A percentile compares a stretch with the other conserved stretches of the same genome.
These are phyloP conservation scores for Pogonophryne albipinna DNA, from an alignment of 2,797 vertebrate species.

Conservation along the genomic window DNA sequence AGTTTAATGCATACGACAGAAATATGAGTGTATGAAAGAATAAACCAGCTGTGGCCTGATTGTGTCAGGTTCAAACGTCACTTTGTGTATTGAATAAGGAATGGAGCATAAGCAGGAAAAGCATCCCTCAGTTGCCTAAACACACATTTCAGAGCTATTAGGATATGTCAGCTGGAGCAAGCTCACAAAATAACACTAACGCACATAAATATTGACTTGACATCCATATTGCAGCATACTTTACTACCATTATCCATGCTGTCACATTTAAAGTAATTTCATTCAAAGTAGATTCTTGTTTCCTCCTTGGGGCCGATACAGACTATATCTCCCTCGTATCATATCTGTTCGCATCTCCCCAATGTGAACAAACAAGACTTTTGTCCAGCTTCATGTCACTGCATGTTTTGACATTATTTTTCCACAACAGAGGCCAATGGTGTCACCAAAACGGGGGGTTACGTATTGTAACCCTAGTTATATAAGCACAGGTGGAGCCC, in stretches of 20 bases:
- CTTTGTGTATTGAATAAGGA: slow-evolving; percentile 62
- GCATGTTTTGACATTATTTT: slow-evolving; percentile 41
- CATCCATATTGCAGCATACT: slow-evolving; percentile 51
- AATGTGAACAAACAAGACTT: slow-evolving; percentile 31
- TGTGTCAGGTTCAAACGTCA: slow-evolving; percentile 80
- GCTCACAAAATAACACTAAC: slow-evolving; percentile 25
- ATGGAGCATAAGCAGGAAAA: slow-evolving; percentile 55
- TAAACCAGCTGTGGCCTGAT: slow-evolving; percentile 77
- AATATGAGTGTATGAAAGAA: slow-evolving; percentile 65
- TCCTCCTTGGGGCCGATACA: slow-evolving; percentile 25
- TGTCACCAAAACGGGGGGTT: slow-evolving; percentile 15
- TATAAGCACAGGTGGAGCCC: too few species aligned
- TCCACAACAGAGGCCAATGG: slow-evolving; percentile 30
- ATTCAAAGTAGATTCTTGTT: slow-evolving; percentile 35
- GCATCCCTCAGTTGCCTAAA: slow-evolving; percentile 62
- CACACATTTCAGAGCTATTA: slow-evolving; percentile 75
- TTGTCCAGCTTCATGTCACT: slow-evolving; percentile 33
- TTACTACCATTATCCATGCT: slow-evolving; percentile 54
- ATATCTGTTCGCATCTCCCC: slow-evolving; percentile 30
- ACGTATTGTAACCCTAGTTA: too few species aligned
- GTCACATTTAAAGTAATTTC: slow-evolving; percentile 64
- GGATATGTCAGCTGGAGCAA: slow-evolving; percentile 68
- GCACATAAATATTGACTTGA: slow-evolving; percentile 66
- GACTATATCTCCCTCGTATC: slow-evolving; percentile 13
- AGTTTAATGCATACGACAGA: slow-evolving; percentile 56